Percentiles rank a stretch among this genome's conserved stretches.
phyloP scores from a whole-genome alignment of 2,113 vertebrate species.

The Oncorhynchus keta region DNA sequence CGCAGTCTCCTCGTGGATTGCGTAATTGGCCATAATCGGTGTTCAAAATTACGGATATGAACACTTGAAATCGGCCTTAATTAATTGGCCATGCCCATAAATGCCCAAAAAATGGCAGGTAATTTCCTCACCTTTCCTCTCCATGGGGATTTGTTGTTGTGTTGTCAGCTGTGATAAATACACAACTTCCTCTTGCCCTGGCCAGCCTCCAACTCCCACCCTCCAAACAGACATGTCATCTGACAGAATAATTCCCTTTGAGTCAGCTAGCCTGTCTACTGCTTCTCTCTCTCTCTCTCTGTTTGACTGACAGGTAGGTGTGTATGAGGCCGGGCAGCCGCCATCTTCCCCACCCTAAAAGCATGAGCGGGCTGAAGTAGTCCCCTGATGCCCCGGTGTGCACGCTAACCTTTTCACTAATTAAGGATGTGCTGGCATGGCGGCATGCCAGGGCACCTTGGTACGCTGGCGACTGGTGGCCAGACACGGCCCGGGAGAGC shows the following conservation, averaged over 20 bases:
- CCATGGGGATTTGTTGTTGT: too few relatives aligned
- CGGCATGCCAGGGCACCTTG: neutral
- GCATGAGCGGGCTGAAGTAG: neutral
- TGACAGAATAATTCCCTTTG: conserved; percentile 42
- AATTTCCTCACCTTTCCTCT: too few relatives aligned
- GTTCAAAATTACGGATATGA: too few relatives aligned
- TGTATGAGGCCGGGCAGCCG: neutral
- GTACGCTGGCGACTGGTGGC: neutral
- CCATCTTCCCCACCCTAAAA: conserved; percentile 3
- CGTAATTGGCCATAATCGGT: too few relatives aligned
- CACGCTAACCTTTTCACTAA: conserved; percentile 29
- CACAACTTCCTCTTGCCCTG: neutral
- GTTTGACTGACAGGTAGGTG: neutral
- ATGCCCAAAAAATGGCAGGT: neutral
- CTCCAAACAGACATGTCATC: conserved; percentile 13
- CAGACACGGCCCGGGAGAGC: neutral
- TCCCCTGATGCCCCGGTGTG: neutral
- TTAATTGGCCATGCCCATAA: neutral
- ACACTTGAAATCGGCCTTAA: too few relatives aligned
- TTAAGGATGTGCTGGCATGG: conserved; percentile 2
- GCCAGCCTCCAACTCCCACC: neutral
- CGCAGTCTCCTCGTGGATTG: too few relatives aligned
- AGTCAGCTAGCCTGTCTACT: neutral
- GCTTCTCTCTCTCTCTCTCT: neutral
- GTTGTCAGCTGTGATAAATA: neutral